phyloP scores from a whole-genome alignment of 2,797 vertebrate genomes.

The Eurystomus glaucurus region DNA sequence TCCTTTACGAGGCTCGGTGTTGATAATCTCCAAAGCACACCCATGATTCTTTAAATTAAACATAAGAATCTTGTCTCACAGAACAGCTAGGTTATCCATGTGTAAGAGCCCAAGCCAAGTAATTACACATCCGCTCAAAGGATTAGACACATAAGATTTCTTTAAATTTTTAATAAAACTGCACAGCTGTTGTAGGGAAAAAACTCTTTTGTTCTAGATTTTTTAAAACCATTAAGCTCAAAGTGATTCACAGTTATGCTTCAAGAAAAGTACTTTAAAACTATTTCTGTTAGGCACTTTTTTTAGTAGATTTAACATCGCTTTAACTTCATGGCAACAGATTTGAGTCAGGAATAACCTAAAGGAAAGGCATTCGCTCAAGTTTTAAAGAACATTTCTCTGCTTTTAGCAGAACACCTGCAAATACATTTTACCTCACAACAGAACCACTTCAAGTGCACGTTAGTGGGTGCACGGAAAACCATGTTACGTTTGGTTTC shows the following conservation, averaged over 20 bases:
- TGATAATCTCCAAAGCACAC: conserved; percentile 76
- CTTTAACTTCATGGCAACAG: conserved; percentile 26
- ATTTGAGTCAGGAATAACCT: conserved; percentile 16
- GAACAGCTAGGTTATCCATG: conserved; percentile 77
- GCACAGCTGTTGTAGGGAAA: conserved; percentile 81
- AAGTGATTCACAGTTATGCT: conserved; percentile 71
- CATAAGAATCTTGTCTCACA: conserved; percentile 78
- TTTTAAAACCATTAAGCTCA: conserved; percentile 74
- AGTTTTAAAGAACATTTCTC: not conserved
- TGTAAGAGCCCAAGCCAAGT: conserved; percentile 81
- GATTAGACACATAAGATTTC: conserved; percentile 82
- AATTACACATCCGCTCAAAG: conserved; percentile 83
- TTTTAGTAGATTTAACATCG: conserved; percentile 45
- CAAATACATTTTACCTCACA: not conserved
- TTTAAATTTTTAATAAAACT: conserved; percentile 85
- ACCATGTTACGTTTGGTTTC: rapidly evolving
- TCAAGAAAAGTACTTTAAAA: conserved; percentile 67
- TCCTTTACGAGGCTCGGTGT: conserved; percentile 68
- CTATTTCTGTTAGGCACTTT: conserved; percentile 62
- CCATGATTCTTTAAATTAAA: conserved; percentile 82
- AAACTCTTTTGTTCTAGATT: conserved; percentile 80
- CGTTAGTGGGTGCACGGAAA: rapidly evolving
- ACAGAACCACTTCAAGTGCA: rapidly evolving
- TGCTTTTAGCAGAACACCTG: not conserved
- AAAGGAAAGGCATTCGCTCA: not conserved